phyloP scores from a whole-genome alignment of 1,140 invertebrate genomes.

The Ephestia elutella region DNA sequence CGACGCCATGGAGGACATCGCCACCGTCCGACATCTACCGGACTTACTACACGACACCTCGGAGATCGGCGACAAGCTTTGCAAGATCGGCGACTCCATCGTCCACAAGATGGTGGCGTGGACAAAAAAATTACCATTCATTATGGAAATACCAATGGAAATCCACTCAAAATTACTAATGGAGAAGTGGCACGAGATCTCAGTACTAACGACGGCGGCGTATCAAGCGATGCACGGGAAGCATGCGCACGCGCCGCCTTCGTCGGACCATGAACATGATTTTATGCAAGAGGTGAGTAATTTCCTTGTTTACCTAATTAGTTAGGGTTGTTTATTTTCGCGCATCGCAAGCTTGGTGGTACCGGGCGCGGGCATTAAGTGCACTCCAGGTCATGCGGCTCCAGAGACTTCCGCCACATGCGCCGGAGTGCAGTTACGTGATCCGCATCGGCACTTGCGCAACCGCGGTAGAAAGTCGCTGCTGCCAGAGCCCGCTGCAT shows the following conservation, averaged over 20 bases:
- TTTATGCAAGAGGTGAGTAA: conserved; percentile 84
- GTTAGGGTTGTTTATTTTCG: neutral
- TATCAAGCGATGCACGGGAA: conserved; percentile 93
- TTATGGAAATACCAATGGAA: conserved; percentile 94
- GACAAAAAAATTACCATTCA: conserved; percentile 98
- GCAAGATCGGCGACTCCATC: conserved; percentile 96
- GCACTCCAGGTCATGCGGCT: conserved; percentile 53
- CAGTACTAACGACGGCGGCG: conserved; percentile 93
- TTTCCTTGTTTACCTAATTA: neutral
- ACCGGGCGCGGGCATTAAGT: conserved; percentile 11
- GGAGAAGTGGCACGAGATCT: conserved; percentile 97
- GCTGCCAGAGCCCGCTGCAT: conserved; percentile 45
- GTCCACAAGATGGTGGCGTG: conserved; percentile 98
- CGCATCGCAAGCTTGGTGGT: neutral
- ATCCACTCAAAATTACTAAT: conserved; percentile 95
- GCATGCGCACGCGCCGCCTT: conserved; percentile 71
- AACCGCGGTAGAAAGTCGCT: conserved; percentile 67
- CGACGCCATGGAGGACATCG: conserved; percentile 96
- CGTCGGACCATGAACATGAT: conserved; percentile 78
- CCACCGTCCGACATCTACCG: conserved; percentile 91
- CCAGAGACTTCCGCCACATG: conserved; percentile 64
- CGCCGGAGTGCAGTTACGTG: conserved; percentile 64
- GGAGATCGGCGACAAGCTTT: conserved; percentile 92
- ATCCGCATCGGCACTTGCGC: conserved; percentile 61
- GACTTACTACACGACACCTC: conserved; percentile 92